These are phyloP conservation scores for Meliscaeva auricollis DNA, from an alignment of 2,888 invertebrate species.

Conservation along the genomic window DNA sequence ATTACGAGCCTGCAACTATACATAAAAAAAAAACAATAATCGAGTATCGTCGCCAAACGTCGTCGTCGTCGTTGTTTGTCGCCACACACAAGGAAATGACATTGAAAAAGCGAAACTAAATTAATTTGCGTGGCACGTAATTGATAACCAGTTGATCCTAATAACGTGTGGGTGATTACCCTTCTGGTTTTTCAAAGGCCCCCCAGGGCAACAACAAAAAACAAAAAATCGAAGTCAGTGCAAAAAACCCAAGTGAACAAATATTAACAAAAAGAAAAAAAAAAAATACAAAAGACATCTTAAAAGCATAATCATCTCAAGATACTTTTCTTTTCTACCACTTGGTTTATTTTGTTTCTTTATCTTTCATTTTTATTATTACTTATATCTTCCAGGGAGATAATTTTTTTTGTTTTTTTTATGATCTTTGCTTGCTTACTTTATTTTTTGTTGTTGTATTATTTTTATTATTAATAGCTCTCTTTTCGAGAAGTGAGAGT, in stretches of 20 bases:
- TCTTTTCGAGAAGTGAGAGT: slow-evolving; percentile 69
- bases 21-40: not conserved
- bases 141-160: slow-evolving; percentile 75
- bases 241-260: not conserved
- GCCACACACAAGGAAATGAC: slow-evolving; percentile 70
- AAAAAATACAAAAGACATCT: slow-evolving; percentile 40
- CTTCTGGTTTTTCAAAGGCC: slow-evolving; percentile 55
- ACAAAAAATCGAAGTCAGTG: slow-evolving; percentile 33
- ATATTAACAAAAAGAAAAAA: not conserved
- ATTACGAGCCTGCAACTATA: not conserved
- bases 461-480: slow-evolving; percentile 71
- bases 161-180: slow-evolving; percentile 75
- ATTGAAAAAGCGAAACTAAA: slow-evolving; percentile 73
- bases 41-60: not conserved
- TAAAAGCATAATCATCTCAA: slow-evolving; percentile 69
- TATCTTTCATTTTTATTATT: slow-evolving; percentile 17
- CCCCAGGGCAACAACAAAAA: slow-evolving; percentile 24
- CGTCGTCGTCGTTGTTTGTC: not conserved
- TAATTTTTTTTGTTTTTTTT: slow-evolving; percentile 62
- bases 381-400: slow-evolving; percentile 43
- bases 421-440: too few relatives aligned
- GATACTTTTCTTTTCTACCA: slow-evolving; percentile 71
- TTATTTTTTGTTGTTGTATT: slow-evolving; percentile 14
- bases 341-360: slow-evolving; percentile 42
- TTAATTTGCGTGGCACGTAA: slow-evolving; percentile 73